Percentiles rank a stretch among this genome's conserved stretches.
These are phyloP conservation scores for Cotesia vestalis DNA, from an alignment of 1,140 invertebrate genomes.

Conservation along the genomic window DNA sequence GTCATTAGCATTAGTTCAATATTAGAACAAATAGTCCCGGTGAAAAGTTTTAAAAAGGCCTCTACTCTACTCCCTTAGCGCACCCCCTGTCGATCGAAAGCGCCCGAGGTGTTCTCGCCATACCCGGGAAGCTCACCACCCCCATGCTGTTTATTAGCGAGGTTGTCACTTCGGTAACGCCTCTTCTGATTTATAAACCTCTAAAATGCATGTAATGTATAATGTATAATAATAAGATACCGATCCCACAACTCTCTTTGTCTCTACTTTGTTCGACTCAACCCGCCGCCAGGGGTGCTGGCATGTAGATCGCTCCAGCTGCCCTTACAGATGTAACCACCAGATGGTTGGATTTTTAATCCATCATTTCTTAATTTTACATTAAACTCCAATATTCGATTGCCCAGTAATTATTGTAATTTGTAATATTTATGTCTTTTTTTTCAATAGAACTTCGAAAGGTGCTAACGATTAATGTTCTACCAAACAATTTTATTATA, in stretches of 20 bases:
- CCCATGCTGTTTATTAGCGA: constrained; percentile 42
- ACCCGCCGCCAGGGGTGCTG: constrained; percentile 34
- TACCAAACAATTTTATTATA: no score
- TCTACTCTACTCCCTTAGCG: constrained; percentile 6
- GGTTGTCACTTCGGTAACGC: constrained; percentile 45
- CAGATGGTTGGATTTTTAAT: constrained; percentile 26
- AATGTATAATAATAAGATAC: neutral
- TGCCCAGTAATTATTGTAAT: constrained; percentile 14
- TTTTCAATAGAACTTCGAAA: no score
- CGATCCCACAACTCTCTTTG: neutral
- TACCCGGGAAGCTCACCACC: constrained; percentile 15
- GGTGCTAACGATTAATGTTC: no score
- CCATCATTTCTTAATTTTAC: constrained; percentile 27
- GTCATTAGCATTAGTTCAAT: constrained; percentile 35
- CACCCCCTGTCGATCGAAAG: constrained; percentile 36
- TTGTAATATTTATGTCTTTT: constrained; percentile 13
- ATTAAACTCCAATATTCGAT: constrained; percentile 14
- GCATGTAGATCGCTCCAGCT: constrained; percentile 30
- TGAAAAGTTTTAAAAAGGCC: constrained; percentile 20
- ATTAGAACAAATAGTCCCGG: constrained; percentile 38
- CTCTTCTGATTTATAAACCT: constrained; percentile 43
- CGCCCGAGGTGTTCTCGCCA: neutral
- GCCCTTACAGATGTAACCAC: constrained; percentile 31
- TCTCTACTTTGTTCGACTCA: neutral
- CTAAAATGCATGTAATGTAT: constrained; percentile 22